Percentiles rank a stretch among this genome's conserved stretches.
Evolutionary conservation across 2,113 vertebrate genomes (phyloP).

Genomic region (Heliornis fulica): DNA sequence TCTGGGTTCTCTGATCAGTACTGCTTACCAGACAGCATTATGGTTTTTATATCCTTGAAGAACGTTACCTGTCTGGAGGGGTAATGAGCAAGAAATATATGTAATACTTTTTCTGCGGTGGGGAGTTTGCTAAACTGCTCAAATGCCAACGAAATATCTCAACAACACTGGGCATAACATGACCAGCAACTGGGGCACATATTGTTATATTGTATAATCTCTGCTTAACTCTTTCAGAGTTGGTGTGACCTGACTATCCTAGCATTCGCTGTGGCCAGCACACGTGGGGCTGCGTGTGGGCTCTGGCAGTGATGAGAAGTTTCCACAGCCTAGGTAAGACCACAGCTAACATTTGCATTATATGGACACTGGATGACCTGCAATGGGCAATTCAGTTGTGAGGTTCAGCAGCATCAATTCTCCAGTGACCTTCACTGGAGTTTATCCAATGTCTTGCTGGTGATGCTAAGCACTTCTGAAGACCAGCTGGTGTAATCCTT

Average conservation of each 20-base stretch:
- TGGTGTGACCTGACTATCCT: not conserved
- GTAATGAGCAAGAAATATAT: not conserved
- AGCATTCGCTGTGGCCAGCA: not conserved
- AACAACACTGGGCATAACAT: not conserved
- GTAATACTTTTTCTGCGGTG: not conserved
- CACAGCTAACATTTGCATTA: not conserved
- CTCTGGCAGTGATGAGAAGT: not conserved
- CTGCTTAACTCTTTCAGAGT: not conserved
- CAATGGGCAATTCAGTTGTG: fast-evolving
- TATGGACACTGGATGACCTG: not conserved
- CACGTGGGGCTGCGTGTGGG: not conserved
- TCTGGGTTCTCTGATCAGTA: not conserved
- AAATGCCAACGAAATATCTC: not conserved
- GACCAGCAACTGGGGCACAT: not conserved
- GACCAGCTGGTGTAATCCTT: conserved; percentile 2
- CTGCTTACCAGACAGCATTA: not conserved
- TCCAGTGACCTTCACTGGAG: not conserved
- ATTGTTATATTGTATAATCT: not conserved
- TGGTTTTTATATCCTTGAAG: not conserved
- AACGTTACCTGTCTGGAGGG: not conserved
- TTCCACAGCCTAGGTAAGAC: not conserved
- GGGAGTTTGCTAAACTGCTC: not conserved
- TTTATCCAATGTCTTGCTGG: conserved; percentile 5
- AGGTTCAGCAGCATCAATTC: not conserved
- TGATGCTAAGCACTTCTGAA: conserved; percentile 32